Percentiles rank a stretch among this genome's conserved stretches.
phyloP scores from a whole-genome alignment of 92 coral and sea anemone genomes.

The Porites evermanni region DNA sequence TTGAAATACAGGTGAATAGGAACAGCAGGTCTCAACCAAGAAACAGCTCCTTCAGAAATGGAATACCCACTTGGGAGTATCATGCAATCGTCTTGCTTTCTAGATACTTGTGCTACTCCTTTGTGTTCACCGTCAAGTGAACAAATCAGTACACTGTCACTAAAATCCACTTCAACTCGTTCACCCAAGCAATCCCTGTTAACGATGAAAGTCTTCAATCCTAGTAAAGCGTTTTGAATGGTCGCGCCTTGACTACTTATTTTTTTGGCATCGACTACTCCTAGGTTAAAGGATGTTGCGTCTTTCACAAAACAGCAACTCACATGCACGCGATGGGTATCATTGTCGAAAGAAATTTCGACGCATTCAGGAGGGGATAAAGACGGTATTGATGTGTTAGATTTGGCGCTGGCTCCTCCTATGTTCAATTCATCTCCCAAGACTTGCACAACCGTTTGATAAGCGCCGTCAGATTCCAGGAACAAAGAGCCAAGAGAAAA shows the following conservation, averaged over 20 bases:
- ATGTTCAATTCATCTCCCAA: not conserved
- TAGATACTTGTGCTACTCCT: slow-evolving; percentile 12
- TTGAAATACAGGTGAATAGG: slow-evolving; percentile 8
- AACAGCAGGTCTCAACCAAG: slow-evolving; percentile 17
- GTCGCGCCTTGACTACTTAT: not conserved
- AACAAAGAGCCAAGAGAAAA: not conserved
- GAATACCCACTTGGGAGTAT: slow-evolving; percentile 16
- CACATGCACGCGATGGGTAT: slow-evolving; percentile 9
- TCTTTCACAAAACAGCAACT: not conserved
- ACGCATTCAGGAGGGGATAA: slow-evolving; percentile 5
- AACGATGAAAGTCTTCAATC: not conserved
- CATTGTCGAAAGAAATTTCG: slow-evolving; percentile 5
- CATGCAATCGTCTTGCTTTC: not conserved
- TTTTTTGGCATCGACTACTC: slow-evolving; percentile 11
- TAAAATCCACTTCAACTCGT: not conserved
- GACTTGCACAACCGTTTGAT: slow-evolving; percentile 5
- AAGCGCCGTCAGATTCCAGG: slow-evolving; percentile 11
- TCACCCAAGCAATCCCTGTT: not conserved
- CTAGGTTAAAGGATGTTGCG: not conserved
- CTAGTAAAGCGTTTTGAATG: not conserved
- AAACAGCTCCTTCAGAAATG: not conserved
- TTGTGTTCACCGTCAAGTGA: slow-evolving; percentile 5
- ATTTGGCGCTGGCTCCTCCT: slow-evolving; percentile 25
- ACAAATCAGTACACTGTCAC: not conserved
- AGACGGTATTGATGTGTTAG: slow-evolving; percentile 7